Evolutionary conservation across 2,888 invertebrate species (phyloP).

Genomic region (Asteroscopus sphinx): DNA sequence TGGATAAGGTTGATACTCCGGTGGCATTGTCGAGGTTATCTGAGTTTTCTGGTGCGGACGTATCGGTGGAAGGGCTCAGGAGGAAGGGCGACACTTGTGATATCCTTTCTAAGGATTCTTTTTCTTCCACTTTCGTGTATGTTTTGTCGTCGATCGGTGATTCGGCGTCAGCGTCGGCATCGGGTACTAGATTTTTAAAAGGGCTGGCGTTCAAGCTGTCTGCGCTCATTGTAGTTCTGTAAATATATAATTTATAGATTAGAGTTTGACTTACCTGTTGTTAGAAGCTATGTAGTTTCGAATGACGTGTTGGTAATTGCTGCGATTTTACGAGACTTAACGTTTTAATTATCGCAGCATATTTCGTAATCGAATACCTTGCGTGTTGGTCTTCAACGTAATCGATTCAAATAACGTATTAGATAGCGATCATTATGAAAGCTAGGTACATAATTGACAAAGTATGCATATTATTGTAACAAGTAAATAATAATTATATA

Average conservation of each 20-base stretch:
- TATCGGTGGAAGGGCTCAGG: constrained; percentile 82
- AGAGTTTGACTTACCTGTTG: constrained; percentile 42
- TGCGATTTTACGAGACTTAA: constrained; percentile 28
- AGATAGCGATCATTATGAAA: constrained; percentile 32
- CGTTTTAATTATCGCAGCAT: constrained; percentile 40
- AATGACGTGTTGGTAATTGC: constrained; percentile 44
- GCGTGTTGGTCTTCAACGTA: constrained; percentile 35
- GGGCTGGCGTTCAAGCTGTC: constrained; percentile 86
- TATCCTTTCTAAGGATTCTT: constrained; percentile 75
- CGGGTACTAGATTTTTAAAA: constrained; percentile 64
- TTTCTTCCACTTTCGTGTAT: constrained; percentile 79
- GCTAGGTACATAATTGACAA: too few relatives aligned
- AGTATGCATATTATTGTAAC: too few relatives aligned
- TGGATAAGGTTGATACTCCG: constrained; percentile 85
- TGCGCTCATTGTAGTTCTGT: constrained; percentile 85
- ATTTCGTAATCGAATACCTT: constrained; percentile 40
- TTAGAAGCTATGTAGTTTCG: constrained; percentile 34
- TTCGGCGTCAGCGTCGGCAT: constrained; percentile 44
- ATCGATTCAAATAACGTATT: constrained; percentile 45
- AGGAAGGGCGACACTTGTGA: constrained; percentile 85
- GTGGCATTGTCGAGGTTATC: constrained; percentile 76
- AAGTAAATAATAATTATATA: too few relatives aligned
- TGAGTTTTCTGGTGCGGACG: constrained; percentile 75
- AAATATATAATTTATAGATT: constrained; percentile 50
- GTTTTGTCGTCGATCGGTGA: constrained; percentile 79